Evolutionary conservation across 2,113 vertebrate genomes (phyloP).

Genomic region (Atrichornis clamosus): DNA sequence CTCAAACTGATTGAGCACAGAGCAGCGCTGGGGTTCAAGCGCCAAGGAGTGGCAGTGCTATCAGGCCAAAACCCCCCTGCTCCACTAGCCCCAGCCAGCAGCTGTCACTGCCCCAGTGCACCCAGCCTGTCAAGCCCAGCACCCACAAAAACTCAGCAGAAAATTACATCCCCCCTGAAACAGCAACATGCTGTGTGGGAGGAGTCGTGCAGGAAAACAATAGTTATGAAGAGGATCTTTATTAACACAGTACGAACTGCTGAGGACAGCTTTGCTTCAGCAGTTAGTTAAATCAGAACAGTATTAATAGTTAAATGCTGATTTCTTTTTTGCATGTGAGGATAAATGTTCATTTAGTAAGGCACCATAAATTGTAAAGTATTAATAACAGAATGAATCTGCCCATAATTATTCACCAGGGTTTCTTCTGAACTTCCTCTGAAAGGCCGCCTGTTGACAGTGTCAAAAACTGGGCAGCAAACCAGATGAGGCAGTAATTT

Average conservation of each 20-base stretch:
- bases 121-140: background rate
- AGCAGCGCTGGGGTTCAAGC: background rate
- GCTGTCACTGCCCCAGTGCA: no score
- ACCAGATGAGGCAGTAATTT: background rate
- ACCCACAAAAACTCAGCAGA: background rate
- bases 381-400: background rate
- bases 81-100: no score
- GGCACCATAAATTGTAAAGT: background rate
- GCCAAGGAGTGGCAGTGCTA: background rate
- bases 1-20: background rate
- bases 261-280: background rate
- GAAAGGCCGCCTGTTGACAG: background rate
- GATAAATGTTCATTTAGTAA: background rate
- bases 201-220: background rate
- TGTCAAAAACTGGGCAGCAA: background rate
- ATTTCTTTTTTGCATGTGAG: background rate
- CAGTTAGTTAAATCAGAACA: background rate
- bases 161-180: background rate
- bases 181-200: background rate
- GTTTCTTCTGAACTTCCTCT: conserved; percentile 21
- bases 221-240: background rate
- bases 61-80: background rate
- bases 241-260: background rate
- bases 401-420: background rate
- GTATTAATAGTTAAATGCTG: background rate